Evolutionary conservation across 2,797 vertebrate genomes (phyloP), one percentile per base, ranked within the genome.

Genomic region (Prionace glauca): DNA sequence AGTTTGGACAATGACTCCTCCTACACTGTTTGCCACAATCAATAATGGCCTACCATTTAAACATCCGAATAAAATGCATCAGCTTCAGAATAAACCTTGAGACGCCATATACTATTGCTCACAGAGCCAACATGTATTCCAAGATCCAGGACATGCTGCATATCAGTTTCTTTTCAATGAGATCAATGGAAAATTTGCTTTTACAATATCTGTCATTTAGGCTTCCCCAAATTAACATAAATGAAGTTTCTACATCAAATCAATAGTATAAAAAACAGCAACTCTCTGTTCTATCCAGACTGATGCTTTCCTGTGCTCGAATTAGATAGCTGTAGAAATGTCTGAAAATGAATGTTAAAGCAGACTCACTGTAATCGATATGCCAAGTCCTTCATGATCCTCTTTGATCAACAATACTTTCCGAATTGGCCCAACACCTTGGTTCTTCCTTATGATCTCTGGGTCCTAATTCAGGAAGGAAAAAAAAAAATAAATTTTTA

Each of bases 341-440:
- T 41, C 90, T 69, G 22, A 41, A 69, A 60, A 69, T 91, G 14
- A 56, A 60, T 77, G 14, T 32, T 56, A 56, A 50, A 50, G 26
- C 92, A 95, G 96, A 96, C 97, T 98, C 97, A 99, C 99, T 86
- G 99, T 99, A 96, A 99, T 99, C 94, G 99, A 99, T 97, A 99
- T 99, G 96, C 99, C 99, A 86, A 99, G 98, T 60, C 99, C 99
- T 97, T 99, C 99, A 0, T 99, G 98, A 94, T 99, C 99, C 97
- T 99, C 99, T 97, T 99, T 99, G 96, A 98, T 97, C 24, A 99
- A 97, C 69, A 98, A 97, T 96, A 99, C 98, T 97, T 99, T 99
- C 96, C 99, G 98, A 96, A 99, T 99, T 2, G 99, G 99, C 88
- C 99, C 99, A 22, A 99, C 99, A 65, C 99, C 99, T 97, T 99